Evolutionary conservation across 2,113 vertebrate species (phyloP).

Genomic region (Chloroceryle aenea): DNA sequence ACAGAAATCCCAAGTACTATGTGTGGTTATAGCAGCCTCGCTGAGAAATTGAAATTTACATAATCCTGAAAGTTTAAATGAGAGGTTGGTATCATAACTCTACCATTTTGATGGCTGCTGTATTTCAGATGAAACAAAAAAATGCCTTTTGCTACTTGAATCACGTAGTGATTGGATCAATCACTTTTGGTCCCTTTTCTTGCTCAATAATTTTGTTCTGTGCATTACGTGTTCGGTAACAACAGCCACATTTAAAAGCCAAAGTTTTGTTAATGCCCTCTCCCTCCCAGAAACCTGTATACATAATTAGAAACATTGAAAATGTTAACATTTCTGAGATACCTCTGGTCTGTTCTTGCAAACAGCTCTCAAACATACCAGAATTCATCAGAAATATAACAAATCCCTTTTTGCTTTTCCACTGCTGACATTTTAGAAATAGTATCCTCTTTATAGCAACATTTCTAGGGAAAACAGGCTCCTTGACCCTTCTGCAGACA

Average conservation of each 20-base stretch:
- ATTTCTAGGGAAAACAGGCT: neutral
- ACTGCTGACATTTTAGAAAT: slow-evolving; percentile 37
- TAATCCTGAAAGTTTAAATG: neutral
- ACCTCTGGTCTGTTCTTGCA: neutral
- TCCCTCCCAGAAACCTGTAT: neutral
- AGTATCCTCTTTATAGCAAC: neutral
- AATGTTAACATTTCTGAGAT: slow-evolving; percentile 23
- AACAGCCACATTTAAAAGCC: neutral
- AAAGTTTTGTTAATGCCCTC: neutral
- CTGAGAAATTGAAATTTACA: neutral
- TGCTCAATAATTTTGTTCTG: neutral
- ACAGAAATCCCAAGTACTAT: neutral
- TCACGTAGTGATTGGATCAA: no score
- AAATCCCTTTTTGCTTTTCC: neutral
- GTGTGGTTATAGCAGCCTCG: neutral
- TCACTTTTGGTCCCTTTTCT: neutral
- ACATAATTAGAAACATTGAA: neutral
- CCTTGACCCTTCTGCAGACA: neutral
- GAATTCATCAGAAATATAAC: neutral
- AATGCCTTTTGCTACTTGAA: neutral
- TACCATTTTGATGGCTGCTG: neutral
- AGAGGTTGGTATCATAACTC: neutral
- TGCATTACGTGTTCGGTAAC: neutral
- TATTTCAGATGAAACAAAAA: neutral
- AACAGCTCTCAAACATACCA: neutral